A percentile compares a stretch with the other conserved stretches of the same genome.
Evolutionary conservation across 1,140 invertebrate species (phyloP).

Genomic region (Agraylea sexmaculata): DNA sequence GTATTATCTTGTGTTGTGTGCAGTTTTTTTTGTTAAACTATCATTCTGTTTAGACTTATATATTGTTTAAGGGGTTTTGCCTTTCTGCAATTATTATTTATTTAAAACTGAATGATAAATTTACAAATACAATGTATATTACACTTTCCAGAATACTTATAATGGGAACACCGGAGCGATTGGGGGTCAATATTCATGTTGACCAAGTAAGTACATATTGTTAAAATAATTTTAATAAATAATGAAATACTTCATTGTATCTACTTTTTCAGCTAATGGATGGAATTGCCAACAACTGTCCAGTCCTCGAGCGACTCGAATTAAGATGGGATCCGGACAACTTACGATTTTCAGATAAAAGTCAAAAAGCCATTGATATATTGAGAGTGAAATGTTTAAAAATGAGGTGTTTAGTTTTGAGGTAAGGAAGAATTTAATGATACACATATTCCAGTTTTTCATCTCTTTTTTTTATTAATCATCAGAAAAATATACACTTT

Average conservation of each 20-base stretch:
- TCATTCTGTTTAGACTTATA: too few species aligned
- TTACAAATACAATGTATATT: slow-evolving; percentile 3
- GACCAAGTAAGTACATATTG: slow-evolving; percentile 47
- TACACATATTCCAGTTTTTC: neutral
- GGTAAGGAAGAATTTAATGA: slow-evolving; percentile 45
- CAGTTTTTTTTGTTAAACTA: too few species aligned
- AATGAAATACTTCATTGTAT: neutral
- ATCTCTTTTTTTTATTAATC: too few species aligned
- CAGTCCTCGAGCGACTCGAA: slow-evolving; percentile 80
- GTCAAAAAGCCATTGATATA: slow-evolving; percentile 91
- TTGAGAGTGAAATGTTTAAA: slow-evolving; percentile 80
- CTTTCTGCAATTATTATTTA: neutral
- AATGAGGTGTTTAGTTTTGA: slow-evolving; percentile 69
- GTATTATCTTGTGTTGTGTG: too few species aligned
- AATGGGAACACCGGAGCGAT: slow-evolving; percentile 92
- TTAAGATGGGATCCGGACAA: slow-evolving; percentile 97
- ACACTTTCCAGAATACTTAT: slow-evolving; percentile 71
- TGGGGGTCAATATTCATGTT: slow-evolving; percentile 92
- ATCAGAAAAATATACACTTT: too few species aligned
- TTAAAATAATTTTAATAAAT: neutral
- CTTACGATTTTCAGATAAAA: slow-evolving; percentile 96
- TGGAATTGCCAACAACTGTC: slow-evolving; percentile 88
- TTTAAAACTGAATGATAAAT: slow-evolving; percentile 2
- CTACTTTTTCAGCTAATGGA: slow-evolving; percentile 73
- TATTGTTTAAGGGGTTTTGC: too few species aligned